A percentile compares a stretch with the other conserved stretches of the same genome.
Evolutionary conservation across 2,797 vertebrate species (phyloP).

Genomic region (Dicrostonyx torquatus): DNA sequence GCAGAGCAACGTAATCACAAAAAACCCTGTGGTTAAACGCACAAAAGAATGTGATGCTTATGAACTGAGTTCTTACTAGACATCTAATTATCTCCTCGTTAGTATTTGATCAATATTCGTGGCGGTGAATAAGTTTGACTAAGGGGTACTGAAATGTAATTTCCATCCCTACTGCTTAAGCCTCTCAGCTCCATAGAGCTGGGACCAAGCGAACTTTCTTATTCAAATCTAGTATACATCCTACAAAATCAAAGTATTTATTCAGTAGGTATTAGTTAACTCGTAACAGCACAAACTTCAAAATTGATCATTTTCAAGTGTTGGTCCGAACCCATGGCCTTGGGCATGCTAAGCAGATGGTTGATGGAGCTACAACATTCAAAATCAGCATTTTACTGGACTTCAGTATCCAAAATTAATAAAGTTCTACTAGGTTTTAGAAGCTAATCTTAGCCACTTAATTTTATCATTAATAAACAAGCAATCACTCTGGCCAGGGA

Average conservation of each 20-base stretch:
- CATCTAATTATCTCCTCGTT: background rate
- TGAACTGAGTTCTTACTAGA: background rate
- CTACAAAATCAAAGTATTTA: background rate
- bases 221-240: background rate
- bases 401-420: conserved; percentile 5
- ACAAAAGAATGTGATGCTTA: background rate
- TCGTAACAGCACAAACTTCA: background rate
- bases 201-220: background rate
- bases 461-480: conserved; percentile 3
- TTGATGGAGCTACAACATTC: background rate
- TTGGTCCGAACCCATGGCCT: background rate
- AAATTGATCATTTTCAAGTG: background rate
- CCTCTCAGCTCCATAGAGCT: background rate
- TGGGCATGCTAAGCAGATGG: background rate
- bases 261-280: background rate
- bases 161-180: background rate
- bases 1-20: conserved; percentile 2
- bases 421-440: background rate
- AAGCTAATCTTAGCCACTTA: background rate
- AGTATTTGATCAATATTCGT: conserved; percentile 12
- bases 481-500: background rate
- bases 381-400: background rate
- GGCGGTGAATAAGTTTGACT: background rate
- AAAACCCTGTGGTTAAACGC: background rate
- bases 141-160: background rate